A percentile compares a stretch with the other conserved stretches of the same genome.
These are phyloP conservation scores for Psilopogon haemacephalus DNA, from an alignment of 2,113 vertebrate species.

Conservation along the genomic window DNA sequence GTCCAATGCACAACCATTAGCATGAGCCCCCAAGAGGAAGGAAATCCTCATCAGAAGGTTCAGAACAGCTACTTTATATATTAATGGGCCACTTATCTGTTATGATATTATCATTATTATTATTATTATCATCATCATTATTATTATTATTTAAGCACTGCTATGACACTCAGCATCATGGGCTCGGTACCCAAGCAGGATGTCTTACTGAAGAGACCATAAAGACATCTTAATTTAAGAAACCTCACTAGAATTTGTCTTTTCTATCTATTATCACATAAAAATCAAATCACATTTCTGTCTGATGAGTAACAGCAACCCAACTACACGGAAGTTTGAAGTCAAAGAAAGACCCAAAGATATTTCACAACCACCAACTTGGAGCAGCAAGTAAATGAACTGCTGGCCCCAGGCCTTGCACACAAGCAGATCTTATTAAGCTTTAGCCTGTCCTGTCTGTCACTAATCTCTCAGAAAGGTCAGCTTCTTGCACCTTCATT, in stretches of 20 bases:
- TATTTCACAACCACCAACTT: background rate
- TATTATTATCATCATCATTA: background rate
- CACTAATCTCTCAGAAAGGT: background rate
- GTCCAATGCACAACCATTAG: background rate
- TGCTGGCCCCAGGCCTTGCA: background rate
- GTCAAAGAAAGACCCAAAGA: background rate
- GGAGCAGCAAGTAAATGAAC: background rate
- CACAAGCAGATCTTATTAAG: background rate
- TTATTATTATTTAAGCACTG: background rate
- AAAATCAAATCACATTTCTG: background rate
- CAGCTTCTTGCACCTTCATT: background rate
- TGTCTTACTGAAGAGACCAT: background rate
- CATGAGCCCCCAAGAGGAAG: background rate
- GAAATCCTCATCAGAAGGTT: background rate
- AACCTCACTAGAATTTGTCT: background rate
- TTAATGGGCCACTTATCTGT: background rate
- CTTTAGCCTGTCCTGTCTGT: rapidly evolving
- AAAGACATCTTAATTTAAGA: background rate
- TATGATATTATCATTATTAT: background rate
- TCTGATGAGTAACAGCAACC: background rate
- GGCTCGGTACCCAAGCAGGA: background rate
- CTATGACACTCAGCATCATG: background rate
- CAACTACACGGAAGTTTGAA: background rate
- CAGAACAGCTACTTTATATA: background rate
- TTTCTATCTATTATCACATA: background rate